Conservation (phyloP, 2,888 invertebrate species). For the Stenurella melanura region DNA sequence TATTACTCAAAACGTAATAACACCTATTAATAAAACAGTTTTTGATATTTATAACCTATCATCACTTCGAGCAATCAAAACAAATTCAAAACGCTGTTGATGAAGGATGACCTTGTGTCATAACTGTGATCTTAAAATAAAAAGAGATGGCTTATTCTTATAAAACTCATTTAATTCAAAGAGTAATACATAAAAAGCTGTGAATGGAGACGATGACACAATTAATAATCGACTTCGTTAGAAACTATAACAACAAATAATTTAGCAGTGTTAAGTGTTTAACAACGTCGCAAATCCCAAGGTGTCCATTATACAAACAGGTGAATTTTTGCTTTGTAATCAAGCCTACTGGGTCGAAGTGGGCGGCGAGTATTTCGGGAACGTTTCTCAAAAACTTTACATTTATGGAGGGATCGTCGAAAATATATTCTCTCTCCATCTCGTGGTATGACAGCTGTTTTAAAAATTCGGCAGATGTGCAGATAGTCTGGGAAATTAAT, state of each 20-base stretch:
- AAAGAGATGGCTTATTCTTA: no score
- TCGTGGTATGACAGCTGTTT: conserved; percentile 19
- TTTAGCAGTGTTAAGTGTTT: background rate
- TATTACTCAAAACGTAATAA: background rate
- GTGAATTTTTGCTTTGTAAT: conserved; percentile 30
- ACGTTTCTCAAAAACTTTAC: conserved; percentile 32
- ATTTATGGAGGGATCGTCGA: conserved; percentile 15
- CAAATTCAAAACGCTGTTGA: background rate
- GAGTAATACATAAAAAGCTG: background rate
- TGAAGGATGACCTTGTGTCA: background rate
- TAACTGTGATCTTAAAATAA: no score
- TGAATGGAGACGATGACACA: background rate
- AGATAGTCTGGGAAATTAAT: background rate
- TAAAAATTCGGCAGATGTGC: conserved; percentile 28
- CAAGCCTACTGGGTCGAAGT: conserved; percentile 3
- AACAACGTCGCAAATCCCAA: background rate
- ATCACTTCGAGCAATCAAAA: background rate
- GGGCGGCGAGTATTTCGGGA: conserved; percentile 39
- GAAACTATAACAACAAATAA: background rate
- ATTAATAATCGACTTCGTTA: background rate
- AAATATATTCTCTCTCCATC: background rate
- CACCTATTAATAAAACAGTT: background rate
- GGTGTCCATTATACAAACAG: conserved; percentile 12
- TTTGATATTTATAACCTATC: background rate
- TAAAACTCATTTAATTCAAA: background rate